Base-by-base conservation (phyloP, 35 echinoderm and acorn worm genomes). In the Heliocidaris tuberculata region DNA sequence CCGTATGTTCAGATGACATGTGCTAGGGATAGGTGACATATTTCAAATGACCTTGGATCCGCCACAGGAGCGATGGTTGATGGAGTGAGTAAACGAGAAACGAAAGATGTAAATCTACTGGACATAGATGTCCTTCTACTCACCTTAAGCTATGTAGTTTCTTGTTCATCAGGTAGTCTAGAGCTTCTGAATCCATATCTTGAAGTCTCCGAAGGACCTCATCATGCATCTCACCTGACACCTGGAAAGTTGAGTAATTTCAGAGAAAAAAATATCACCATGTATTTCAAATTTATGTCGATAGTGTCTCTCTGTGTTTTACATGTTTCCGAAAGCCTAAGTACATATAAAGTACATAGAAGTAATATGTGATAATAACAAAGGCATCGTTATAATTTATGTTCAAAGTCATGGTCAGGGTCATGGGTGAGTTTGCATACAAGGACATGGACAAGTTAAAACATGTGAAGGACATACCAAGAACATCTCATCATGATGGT, bases 81-180 rank as follows among this genome's bases (percentile, higher is more conserved):
- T 56, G 52, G 52, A 11, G 52, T 56, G 52, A 56, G 15, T 15
- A 56, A 10, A 56, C 52, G 0, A 15, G 7, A 56, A 42, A 56
- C 11, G 52, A 15, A 56, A 56, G 52, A 56, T 56, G 52, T 2
- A 56, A 56, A 12, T 10, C 8, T 13, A 56, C 52, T 13, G 52
- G 52, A 56, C 15, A 56, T 56, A 15, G 9, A 56, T 56, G 52
- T 56, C 6, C 10, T 56, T 56, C 11, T 7, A 78, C 27, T 94
- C 94, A 96, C 95, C 92, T 85, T 47, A 96, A 48, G 31, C 49
- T 61, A 27, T 50, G 60, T 35, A 92, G 59, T 91, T 48, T 96
- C 50, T 95, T 94, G 85, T 97, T 98, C 9, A 98, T 95, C 21
- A 98, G 95, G 85, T 96, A 98, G 93, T 98, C 96, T 12, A 98